Conservation (phyloP, 2,113 vertebrate species). For the Esox niger region DNA sequence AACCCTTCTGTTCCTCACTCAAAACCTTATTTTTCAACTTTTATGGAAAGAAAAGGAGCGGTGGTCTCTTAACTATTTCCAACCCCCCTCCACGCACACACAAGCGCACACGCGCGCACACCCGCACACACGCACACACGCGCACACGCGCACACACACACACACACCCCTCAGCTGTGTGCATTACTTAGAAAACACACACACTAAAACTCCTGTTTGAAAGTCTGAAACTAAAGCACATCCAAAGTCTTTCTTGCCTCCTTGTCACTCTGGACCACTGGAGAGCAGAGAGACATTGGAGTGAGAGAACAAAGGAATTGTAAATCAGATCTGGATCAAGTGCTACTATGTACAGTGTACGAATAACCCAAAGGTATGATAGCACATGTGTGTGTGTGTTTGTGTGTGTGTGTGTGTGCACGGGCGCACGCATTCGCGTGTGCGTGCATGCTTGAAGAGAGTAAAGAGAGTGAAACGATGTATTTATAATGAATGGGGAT, state of each 20-base stretch:
- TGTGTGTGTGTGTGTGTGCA: constrained; percentile 11
- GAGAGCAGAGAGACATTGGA: constrained; percentile 16
- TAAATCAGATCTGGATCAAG: constrained; percentile 59
- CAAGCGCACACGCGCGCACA: not conserved
- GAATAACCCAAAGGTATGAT: constrained; percentile 62
- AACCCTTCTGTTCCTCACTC: no score
- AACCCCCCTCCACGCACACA: constrained; percentile 8
- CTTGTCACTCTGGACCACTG: constrained; percentile 17
- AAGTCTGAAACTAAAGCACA: constrained; percentile 15
- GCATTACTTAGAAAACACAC: not conserved
- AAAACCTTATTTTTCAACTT: no score
- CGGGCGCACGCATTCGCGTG: no score
- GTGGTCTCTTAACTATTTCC: no score
- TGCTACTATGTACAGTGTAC: constrained; percentile 48
- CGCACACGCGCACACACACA: not conserved
- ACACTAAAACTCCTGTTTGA: not conserved
- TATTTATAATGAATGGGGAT: constrained; percentile 61
- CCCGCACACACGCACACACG: not conserved
- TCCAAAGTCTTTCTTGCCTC: constrained; percentile 26
- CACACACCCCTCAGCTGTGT: not conserved
- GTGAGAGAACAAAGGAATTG: constrained; percentile 58
- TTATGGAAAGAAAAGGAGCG: no score
- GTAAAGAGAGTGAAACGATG: constrained; percentile 41
- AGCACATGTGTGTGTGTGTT: constrained; percentile 7
- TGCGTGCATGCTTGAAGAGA: constrained; percentile 17